Base-by-base conservation (phyloP, 2,888 invertebrate genomes). In the Tipula helvola region DNA sequence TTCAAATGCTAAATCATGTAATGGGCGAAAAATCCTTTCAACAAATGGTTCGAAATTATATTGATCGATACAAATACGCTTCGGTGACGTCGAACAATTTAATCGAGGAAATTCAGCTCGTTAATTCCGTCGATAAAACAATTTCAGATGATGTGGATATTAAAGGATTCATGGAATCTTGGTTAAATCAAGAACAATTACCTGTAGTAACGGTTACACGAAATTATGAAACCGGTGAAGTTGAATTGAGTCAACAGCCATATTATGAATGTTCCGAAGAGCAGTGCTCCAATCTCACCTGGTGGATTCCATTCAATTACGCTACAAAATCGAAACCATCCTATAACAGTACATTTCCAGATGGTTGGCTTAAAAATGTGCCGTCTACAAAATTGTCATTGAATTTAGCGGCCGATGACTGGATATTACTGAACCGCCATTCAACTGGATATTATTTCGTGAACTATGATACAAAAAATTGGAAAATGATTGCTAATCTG, bases 211-310 rank as follows among this genome's bases (percentile, higher is more conserved):
- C 36, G 39, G 41, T 84, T 8, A 84, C 36, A n/a, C 36, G 84
- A n/a, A 84, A 84, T 13, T 84, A 84, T 84, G 39, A 84, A 84
- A 84, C 36, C n/a, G 84, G 41, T 84, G 84, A 84, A 84, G 84
- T 84, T 13, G 84, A 39, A 84, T 13, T 84, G 39, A 39, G 2
- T 16, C 84, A 84, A 41, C 41, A 36, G 10, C 84, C 13, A 5
- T 39, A 39, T 10, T 4, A 41, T n/a, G n/a, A 84, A 39, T 39
- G 16, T 5, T n/a, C 1, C 2, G 8, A 16, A 84, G 28, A 28
- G 28, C 28, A 28, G 28, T 28, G 28, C 13, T 36, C 13, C 3
- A 39, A 36, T 12, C 1, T 2, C 39, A 83, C 83, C n/a, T 84
- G 84, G 84, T 39, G 36, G 41, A 39, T 84, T 13, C 84, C 84